Conservation (phyloP, 2,113 vertebrate genomes). For the Pimephales promelas region DNA sequence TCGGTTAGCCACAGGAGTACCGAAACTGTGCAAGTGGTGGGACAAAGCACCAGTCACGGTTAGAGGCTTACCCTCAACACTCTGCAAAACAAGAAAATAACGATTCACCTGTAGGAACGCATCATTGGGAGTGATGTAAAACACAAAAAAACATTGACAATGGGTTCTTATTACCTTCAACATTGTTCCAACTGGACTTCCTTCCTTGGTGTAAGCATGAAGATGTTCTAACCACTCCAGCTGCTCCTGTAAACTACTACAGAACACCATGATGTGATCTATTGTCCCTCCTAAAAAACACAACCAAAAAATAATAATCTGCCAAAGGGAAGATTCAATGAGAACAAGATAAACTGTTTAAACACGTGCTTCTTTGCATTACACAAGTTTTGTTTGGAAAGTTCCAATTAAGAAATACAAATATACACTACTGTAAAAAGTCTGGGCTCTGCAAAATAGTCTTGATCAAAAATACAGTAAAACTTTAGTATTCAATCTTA, state of each 20-base stretch:
- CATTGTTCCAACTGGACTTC: conserved; percentile 77
- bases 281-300: conserved; percentile 76
- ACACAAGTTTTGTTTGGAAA: neutral
- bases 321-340: neutral
- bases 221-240: conserved; percentile 95
- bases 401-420: neutral
- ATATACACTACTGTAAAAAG: too few relatives aligned
- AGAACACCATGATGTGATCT: conserved; percentile 87
- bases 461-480: too few relatives aligned
- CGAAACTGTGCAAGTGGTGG: conserved; percentile 81
- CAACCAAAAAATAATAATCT: conserved; percentile 31
- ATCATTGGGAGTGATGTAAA: neutral
- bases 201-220: conserved; percentile 84
- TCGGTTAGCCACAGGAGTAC: conserved; percentile 74
- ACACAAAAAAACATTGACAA: neutral
- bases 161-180: conserved; percentile 70
- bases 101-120: neutral
- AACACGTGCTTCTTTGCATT: neutral
- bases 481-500: too few relatives aligned
- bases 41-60: conserved; percentile 66
- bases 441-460: too few relatives aligned
- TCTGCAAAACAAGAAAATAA: conserved; percentile 55
- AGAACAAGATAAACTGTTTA: neutral
- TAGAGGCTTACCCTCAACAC: conserved; percentile 65
- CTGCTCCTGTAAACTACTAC: conserved; percentile 84